phyloP scores from a whole-genome alignment of 2,797 vertebrate genomes.

The Limnodromus scolopaceus region DNA sequence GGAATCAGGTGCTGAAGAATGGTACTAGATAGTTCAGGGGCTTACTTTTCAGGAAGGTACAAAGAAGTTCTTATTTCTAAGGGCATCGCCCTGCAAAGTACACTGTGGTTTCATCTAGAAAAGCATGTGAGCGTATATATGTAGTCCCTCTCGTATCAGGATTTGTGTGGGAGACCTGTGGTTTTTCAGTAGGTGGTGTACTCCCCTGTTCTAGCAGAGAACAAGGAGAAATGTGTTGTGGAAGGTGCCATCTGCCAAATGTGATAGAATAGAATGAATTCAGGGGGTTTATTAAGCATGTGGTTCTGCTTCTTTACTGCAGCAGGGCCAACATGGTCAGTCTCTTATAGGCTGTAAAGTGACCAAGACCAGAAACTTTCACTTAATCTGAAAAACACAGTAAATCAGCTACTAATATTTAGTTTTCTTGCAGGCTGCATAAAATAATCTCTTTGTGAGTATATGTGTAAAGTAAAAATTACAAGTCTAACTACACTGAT shows the following conservation, averaged over 20 bases:
- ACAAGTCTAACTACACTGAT: background rate
- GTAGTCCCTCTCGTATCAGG: background rate
- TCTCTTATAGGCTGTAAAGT: background rate
- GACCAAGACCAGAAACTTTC: background rate
- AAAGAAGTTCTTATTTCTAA: background rate
- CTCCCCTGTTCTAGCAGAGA: constrained; percentile 31
- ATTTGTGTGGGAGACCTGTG: constrained; percentile 55
- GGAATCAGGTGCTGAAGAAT: background rate
- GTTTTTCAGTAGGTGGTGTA: constrained; percentile 54
- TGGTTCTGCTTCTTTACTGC: background rate
- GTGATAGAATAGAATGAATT: background rate
- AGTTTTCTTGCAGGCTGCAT: background rate
- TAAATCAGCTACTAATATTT: background rate
- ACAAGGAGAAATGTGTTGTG: constrained; percentile 34
- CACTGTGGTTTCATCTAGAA: background rate
- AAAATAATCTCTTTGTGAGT: background rate
- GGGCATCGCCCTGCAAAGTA: background rate
- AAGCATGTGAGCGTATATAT: background rate
- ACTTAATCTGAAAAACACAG: background rate
- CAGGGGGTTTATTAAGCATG: background rate
- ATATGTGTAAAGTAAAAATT: background rate
- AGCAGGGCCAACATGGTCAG: background rate
- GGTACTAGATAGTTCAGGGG: background rate
- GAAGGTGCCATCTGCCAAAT: constrained; percentile 56
- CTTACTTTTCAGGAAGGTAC: background rate